phyloP scores from a whole-genome alignment of 2,797 vertebrate species.

The Okamejei kenojei region DNA sequence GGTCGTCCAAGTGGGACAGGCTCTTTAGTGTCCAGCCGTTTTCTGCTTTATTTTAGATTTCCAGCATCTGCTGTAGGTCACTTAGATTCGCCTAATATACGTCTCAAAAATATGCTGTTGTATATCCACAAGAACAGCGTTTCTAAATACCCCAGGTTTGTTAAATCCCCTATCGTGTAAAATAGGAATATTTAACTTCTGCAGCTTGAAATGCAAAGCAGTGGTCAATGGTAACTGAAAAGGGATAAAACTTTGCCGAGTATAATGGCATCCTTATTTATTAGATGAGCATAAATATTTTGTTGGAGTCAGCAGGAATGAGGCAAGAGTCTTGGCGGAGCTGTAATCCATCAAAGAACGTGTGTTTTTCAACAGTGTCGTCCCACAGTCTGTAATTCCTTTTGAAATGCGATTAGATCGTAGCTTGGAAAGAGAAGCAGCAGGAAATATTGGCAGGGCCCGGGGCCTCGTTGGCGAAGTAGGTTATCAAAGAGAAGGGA shows the following conservation, averaged over 20 bases:
- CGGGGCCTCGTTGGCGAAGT: neutral
- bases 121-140: too few relatives aligned
- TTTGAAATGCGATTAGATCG: neutral
- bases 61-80: too few relatives aligned
- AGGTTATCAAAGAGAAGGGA: neutral
- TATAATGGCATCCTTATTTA: neutral
- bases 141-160: neutral
- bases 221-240: neutral
- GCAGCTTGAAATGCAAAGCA: neutral
- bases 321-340: neutral
- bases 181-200: neutral
- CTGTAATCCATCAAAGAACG: neutral
- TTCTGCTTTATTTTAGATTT: too few relatives aligned
- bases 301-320: neutral
- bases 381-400: neutral
- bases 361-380: neutral
- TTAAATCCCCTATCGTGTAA: neutral
- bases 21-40: too few relatives aligned
- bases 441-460: neutral
- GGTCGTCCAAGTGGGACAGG: too few relatives aligned
- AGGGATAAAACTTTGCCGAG: neutral
- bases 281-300: neutral
- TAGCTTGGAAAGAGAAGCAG: neutral
- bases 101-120: too few relatives aligned
- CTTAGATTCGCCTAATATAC: too few relatives aligned